phyloP scores from a whole-genome alignment of 2,797 vertebrate species.

The Alfaro cultratus region DNA sequence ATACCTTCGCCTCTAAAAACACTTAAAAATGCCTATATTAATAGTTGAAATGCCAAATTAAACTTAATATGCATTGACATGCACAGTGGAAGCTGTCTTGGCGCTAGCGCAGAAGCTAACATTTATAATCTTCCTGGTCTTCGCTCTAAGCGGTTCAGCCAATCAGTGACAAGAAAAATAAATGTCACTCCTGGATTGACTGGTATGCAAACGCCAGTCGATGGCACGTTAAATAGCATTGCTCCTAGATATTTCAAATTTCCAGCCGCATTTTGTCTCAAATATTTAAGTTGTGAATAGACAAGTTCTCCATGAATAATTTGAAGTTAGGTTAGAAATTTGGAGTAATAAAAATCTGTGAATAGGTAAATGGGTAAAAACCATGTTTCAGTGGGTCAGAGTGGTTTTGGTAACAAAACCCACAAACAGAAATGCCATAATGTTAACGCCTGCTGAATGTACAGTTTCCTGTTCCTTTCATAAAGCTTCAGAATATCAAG shows the following conservation, averaged over 20 bases:
- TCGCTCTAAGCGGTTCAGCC: not conserved
- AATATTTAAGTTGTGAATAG: not conserved
- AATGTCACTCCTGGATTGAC: not conserved
- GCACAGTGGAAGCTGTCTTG: too few relatives aligned
- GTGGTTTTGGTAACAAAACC: not conserved
- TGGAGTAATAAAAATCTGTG: not conserved
- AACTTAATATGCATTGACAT: not conserved
- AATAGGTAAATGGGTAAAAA: not conserved
- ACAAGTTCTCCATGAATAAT: not conserved
- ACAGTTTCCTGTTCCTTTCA: not conserved
- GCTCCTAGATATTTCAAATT: not conserved
- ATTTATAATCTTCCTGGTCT: not conserved
- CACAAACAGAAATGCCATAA: not conserved
- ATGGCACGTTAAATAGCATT: not conserved
- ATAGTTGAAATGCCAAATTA: not conserved
- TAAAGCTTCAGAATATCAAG: not conserved
- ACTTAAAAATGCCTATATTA: not conserved
- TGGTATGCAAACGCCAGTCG: not conserved
- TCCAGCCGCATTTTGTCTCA: not conserved
- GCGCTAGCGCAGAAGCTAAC: too few relatives aligned
- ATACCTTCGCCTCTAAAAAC: not conserved
- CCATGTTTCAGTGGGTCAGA: not conserved
- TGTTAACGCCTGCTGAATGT: not conserved
- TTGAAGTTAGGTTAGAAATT: not conserved
- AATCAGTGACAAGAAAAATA: not conserved